phyloP scores from a whole-genome alignment of 2,797 vertebrate genomes.

The Mormyrops attenuatus region DNA sequence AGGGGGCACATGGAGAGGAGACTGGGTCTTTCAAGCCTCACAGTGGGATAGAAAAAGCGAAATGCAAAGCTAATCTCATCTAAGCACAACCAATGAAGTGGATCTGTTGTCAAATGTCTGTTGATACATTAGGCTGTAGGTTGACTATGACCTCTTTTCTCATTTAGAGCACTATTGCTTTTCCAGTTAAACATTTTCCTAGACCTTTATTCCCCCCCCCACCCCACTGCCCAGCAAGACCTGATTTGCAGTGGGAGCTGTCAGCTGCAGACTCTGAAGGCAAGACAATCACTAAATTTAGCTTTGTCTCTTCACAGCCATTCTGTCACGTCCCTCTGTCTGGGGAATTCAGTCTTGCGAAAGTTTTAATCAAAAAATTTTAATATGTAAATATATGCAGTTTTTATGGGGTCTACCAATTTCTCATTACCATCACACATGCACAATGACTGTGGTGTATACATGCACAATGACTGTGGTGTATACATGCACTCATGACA shows the following conservation, averaged over 20 bases:
- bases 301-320: background rate
- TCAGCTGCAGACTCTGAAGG: background rate
- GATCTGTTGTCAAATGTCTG: background rate
- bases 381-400: conserved; percentile 12
- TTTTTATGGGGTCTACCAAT: background rate
- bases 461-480: background rate
- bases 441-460: background rate
- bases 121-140: background rate
- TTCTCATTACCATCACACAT: background rate
- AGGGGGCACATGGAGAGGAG: background rate
- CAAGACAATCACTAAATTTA: conserved; percentile 3
- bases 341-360: conserved; percentile 13
- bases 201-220: background rate
- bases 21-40: background rate
- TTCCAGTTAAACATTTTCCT: background rate
- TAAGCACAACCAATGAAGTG: background rate
- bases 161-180: background rate
- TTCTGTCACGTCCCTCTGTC: background rate
- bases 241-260: background rate
- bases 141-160: background rate
- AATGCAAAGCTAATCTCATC: background rate
- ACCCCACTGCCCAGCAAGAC: background rate
- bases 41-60: background rate
- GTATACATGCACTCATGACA: background rate
- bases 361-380: background rate